phyloP scores from a whole-genome alignment of 2,888 invertebrate genomes.

The Agrilus biguttatus region DNA sequence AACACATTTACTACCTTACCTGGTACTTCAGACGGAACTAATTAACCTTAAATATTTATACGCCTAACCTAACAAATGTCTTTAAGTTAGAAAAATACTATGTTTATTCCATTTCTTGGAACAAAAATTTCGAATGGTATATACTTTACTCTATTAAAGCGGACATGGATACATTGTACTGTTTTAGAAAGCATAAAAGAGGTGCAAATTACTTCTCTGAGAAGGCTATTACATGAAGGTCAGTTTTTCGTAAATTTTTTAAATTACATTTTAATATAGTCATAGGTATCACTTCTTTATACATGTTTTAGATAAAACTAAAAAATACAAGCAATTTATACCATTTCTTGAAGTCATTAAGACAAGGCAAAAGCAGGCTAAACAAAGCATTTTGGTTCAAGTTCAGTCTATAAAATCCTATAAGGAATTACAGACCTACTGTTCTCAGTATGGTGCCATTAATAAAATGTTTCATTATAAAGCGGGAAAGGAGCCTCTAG shows the following conservation, averaged over 20 bases:
- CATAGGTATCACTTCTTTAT: no score
- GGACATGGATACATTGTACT: no score
- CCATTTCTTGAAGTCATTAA: constrained; percentile 43
- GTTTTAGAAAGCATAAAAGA: neutral
- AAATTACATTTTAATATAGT: no score
- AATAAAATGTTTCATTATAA: constrained; percentile 51
- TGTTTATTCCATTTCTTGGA: neutral
- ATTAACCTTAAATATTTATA: no score
- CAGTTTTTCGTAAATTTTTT: neutral
- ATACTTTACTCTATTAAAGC: no score
- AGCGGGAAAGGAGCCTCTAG: constrained; percentile 25
- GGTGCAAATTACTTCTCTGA: neutral
- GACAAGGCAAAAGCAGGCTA: constrained; percentile 48
- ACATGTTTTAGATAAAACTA: neutral
- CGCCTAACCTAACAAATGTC: no score
- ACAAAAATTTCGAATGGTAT: no score
- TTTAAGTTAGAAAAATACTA: neutral
- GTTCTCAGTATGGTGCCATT: constrained; percentile 49
- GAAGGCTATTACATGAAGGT: neutral
- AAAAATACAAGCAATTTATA: constrained; percentile 11
- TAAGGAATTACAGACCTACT: constrained; percentile 52
- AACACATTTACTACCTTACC: no score
- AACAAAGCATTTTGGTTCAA: constrained; percentile 58
- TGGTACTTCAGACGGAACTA: no score
- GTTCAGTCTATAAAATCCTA: constrained; percentile 57